A percentile compares a stretch with the other conserved stretches of the same genome.
These are phyloP conservation scores for Cataglyphis rosenhaueri DNA, from an alignment of 2,888 invertebrate genomes.

Conservation along the genomic window DNA sequence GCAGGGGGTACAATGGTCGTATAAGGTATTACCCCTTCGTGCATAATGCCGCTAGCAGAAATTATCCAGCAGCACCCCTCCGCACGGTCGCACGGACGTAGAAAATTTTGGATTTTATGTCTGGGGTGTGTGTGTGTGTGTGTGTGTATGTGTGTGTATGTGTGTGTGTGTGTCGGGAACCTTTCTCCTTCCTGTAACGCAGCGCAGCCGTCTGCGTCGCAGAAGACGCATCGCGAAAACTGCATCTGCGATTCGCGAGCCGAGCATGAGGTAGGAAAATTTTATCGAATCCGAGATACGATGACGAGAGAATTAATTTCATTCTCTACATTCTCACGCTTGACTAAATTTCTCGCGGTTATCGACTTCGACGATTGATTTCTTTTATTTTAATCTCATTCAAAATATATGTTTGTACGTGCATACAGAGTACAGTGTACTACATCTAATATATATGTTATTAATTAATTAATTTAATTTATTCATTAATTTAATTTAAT, in stretches of 20 bases:
- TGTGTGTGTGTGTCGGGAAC: conserved; percentile 44
- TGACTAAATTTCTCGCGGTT: not conserved
- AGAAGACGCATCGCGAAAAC: conserved; percentile 57
- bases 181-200: conserved; percentile 48
- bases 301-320: not conserved
- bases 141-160: not conserved
- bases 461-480: not conserved
- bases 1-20: conserved; percentile 76
- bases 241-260: conserved; percentile 5
- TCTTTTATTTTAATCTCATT: not conserved
- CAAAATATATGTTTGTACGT: not conserved
- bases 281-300: not conserved
- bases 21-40: conserved; percentile 78
- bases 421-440: not conserved
- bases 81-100: conserved; percentile 46
- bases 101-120: conserved; percentile 73
- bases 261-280: not conserved
- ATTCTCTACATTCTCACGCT: not conserved
- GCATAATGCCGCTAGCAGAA: conserved; percentile 76
- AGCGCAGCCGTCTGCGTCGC: conserved; percentile 81
- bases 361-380: not conserved
- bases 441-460: not conserved
- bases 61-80: conserved; percentile 64
- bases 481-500: not conserved
- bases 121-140: conserved; percentile 35